Evolutionary conservation across 2,797 vertebrate genomes (phyloP).

Genomic region (Tympanoctomys barrerae): DNA sequence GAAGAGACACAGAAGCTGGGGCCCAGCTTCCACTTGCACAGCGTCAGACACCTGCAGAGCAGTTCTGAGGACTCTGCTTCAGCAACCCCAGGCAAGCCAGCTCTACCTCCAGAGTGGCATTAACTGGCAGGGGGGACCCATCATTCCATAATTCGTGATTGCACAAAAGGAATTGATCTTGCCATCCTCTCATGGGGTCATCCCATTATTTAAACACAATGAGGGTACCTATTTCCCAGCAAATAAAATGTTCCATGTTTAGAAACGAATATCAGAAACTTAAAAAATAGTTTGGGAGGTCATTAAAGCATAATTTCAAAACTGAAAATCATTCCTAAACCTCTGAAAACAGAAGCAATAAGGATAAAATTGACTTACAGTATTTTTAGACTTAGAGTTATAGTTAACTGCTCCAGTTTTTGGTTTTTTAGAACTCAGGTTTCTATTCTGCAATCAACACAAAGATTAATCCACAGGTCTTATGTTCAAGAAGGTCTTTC

Average conservation of each 20-base stretch:
- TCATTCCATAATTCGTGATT: neutral
- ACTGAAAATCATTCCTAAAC: conserved; percentile 8
- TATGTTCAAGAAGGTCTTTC: neutral
- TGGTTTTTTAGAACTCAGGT: neutral
- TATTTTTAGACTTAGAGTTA: conserved; percentile 34
- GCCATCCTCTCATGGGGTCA: neutral
- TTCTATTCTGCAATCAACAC: neutral
- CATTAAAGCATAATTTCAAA: conserved; percentile 17
- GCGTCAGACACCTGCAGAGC: neutral
- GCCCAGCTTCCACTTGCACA: neutral
- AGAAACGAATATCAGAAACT: conserved; percentile 41
- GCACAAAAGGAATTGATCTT: neutral
- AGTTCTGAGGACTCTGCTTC: neutral
- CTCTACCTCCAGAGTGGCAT: neutral
- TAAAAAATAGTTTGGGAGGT: neutral
- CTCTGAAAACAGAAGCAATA: neutral
- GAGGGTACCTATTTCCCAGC: neutral
- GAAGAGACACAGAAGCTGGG: neutral
- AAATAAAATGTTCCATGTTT: conserved; percentile 17
- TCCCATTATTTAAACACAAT: neutral
- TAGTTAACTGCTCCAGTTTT: neutral
- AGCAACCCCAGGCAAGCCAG: neutral
- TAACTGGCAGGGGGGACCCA: neutral
- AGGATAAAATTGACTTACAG: conserved; percentile 4
- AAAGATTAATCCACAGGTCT: neutral